Percentiles rank a stretch among this genome's conserved stretches.
These are phyloP conservation scores for Dryococelus australis DNA, from an alignment of 2,888 invertebrate species.

Conservation along the genomic window DNA sequence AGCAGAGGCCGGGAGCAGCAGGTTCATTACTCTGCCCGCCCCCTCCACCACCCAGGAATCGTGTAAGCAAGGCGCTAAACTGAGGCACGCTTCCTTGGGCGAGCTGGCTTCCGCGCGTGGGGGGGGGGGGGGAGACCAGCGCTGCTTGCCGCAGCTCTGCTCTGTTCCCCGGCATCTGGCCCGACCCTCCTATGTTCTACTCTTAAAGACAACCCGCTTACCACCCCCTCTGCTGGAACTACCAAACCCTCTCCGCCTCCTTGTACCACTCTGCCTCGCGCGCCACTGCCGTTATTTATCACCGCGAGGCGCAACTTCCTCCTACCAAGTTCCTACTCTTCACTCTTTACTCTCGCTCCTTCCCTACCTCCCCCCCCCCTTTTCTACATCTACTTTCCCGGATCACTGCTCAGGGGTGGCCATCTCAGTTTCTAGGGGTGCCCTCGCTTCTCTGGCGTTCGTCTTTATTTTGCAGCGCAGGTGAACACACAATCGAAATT, in stretches of 20 bases:
- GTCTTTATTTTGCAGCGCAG: too few relatives aligned
- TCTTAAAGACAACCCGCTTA: not conserved
- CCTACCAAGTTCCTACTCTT: not conserved
- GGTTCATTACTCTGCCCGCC: not conserved
- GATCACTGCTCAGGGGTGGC: too few relatives aligned
- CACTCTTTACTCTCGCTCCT: too few relatives aligned
- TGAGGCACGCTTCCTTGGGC: not conserved
- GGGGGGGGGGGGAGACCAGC: not conserved
- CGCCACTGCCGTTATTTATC: too few relatives aligned
- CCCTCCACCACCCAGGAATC: not conserved
- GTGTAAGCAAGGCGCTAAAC: conserved; percentile 5
- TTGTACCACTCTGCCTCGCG: too few relatives aligned
- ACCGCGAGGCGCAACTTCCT: not conserved
- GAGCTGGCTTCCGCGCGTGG: not conserved
- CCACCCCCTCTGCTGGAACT: not conserved
- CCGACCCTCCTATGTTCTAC: not conserved
- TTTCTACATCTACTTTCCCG: too few relatives aligned
- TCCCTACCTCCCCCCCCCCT: too few relatives aligned
- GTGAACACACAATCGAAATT: too few relatives aligned
- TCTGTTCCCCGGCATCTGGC: not conserved
- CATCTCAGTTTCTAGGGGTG: too few relatives aligned
- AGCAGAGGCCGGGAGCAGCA: not conserved
- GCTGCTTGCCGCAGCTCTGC: not conserved
- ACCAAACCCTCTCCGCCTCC: not conserved
- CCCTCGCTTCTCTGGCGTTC: too few relatives aligned